Evolutionary conservation across 2,797 vertebrate species (phyloP).

Genomic region (Peromyscus melanophrys): DNA sequence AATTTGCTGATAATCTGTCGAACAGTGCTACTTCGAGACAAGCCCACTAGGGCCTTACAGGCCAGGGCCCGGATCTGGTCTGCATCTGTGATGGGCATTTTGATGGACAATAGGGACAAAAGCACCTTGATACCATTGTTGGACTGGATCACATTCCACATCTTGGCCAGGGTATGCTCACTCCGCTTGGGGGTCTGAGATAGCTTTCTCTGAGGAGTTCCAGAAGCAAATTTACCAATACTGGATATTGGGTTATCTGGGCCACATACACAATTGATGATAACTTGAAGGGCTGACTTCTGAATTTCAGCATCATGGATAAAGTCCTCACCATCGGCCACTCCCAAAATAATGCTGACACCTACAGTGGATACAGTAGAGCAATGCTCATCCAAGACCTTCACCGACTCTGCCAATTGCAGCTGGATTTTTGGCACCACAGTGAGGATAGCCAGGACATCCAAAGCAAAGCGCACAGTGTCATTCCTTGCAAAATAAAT

Average conservation of each 20-base stretch:
- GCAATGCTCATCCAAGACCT: constrained; percentile 96
- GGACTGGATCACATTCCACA: constrained; percentile 99
- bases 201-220: constrained; percentile 95
- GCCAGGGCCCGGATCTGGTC: constrained; percentile 98
- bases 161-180: constrained; percentile 97
- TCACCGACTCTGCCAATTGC: constrained; percentile 95
- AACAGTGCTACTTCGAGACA: constrained; percentile 96
- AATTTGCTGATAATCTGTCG: constrained; percentile 99
- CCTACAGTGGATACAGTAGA: constrained; percentile 97
- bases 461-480: constrained; percentile 97
- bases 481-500: constrained; percentile 99
- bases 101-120: constrained; percentile 96
- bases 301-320: constrained; percentile 99
- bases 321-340: constrained; percentile 99
- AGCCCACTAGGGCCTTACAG: constrained; percentile 97
- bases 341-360: constrained; percentile 98
- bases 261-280: constrained; percentile 98
- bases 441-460: constrained; percentile 98
- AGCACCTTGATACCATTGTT: constrained; percentile 99
- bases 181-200: constrained; percentile 95
- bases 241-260: constrained; percentile 98
- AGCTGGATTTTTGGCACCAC: constrained; percentile 99
- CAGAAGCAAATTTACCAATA: constrained; percentile 98
- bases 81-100: constrained; percentile 99
- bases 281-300: constrained; percentile 99